Percentiles rank a stretch among this genome's conserved stretches.
phyloP scores from a whole-genome alignment of 2,797 vertebrate species.

The Fistularia commersonii region DNA sequence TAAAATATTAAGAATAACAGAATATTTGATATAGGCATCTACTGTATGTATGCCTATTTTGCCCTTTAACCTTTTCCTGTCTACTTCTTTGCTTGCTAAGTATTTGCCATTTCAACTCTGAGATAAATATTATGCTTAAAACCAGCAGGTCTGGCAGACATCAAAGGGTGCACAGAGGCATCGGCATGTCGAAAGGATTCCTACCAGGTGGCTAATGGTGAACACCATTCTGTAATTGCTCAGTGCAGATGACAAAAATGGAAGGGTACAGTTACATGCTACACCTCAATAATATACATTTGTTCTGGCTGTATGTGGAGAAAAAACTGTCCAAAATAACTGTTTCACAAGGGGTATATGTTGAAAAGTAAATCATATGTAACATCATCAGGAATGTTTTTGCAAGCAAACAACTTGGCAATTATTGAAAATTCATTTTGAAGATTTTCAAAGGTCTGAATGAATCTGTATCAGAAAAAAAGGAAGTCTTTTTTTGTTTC shows the following conservation, averaged over 20 bases:
- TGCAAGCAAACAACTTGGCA: too few relatives aligned
- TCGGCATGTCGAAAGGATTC: slow-evolving; percentile 38
- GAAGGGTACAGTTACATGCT: slow-evolving; percentile 34
- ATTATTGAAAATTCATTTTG: too few relatives aligned
- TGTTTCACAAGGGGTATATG: too few relatives aligned
- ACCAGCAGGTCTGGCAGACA: slow-evolving; percentile 42
- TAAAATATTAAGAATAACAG: too few relatives aligned
- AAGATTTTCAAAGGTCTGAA: too few relatives aligned
- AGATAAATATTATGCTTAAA: slow-evolving; percentile 36
- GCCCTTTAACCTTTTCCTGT: background rate
- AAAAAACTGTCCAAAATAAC: slow-evolving; percentile 22
- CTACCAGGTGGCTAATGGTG: slow-evolving; percentile 59
- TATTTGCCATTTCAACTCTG: slow-evolving; percentile 41
- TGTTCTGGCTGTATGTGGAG: slow-evolving; percentile 3
- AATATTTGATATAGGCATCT: background rate
- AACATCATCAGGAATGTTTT: too few relatives aligned
- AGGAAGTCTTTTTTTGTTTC: too few relatives aligned
- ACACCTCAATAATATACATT: slow-evolving; percentile 45
- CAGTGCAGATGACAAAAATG: slow-evolving; percentile 42
- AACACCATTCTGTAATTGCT: slow-evolving; percentile 55
- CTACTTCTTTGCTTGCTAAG: background rate
- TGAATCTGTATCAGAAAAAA: too few relatives aligned
- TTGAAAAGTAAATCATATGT: too few relatives aligned
- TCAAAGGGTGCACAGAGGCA: slow-evolving; percentile 49
- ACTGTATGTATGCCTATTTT: background rate